phyloP scores from a whole-genome alignment of 2,113 vertebrate species.

The Oncorhynchus masou region DNA sequence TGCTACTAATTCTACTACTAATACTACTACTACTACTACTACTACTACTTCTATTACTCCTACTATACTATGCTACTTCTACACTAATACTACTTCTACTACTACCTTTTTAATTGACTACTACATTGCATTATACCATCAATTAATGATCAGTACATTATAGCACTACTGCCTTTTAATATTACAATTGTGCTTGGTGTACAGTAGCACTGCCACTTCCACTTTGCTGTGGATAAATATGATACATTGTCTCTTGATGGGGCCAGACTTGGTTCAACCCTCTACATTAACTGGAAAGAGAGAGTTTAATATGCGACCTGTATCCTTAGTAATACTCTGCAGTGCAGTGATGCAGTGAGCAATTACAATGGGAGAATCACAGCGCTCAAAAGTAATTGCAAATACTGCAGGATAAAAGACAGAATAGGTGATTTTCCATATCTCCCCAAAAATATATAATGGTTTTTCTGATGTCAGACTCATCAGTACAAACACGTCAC shows the following conservation, averaged over 20 bases:
- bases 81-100: too few species aligned
- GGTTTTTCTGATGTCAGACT: slow-evolving; percentile 14
- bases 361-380: slow-evolving; percentile 28
- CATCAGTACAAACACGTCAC: background rate
- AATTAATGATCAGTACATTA: background rate
- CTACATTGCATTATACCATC: background rate
- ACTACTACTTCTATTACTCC: too few species aligned
- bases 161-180: background rate
- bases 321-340: slow-evolving; percentile 9
- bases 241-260: slow-evolving; percentile 10
- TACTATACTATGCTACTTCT: too few species aligned
- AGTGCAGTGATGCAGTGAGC: slow-evolving; percentile 32
- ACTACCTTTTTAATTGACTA: too few species aligned
- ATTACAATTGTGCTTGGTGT: background rate
- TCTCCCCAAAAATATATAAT: too few species aligned
- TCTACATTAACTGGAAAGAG: slow-evolving; percentile 26
- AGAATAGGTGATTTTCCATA: too few species aligned
- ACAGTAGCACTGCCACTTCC: background rate
- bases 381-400: slow-evolving; percentile 40
- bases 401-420: slow-evolving; percentile 27
- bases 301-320: slow-evolving; percentile 35
- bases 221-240: background rate
- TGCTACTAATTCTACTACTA: too few species aligned
- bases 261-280: slow-evolving; percentile 4
- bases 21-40: too few species aligned